Evolutionary conservation across 35 echinoderm and acorn worm species (phyloP).

Genomic region (Amphiura filiformis): DNA sequence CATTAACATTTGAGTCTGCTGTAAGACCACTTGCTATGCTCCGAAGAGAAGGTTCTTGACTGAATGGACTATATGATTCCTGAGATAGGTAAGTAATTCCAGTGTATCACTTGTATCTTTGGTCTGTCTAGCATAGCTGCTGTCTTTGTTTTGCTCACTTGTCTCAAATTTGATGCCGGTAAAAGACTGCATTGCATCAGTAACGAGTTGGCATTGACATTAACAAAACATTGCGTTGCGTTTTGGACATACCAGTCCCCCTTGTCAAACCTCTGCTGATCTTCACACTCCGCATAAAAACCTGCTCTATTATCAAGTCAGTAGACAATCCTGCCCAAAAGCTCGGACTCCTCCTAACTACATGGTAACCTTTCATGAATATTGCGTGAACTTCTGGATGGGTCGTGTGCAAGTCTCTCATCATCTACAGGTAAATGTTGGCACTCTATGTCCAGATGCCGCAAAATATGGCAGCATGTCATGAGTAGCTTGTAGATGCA

Average conservation of each 20-base stretch:
- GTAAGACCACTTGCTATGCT: constrained; percentile 58
- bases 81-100: constrained; percentile 13
- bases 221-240: not conserved
- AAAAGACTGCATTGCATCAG: constrained; percentile 61
- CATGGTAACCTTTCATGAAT: not conserved
- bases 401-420: not conserved
- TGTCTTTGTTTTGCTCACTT: constrained; percentile 59
- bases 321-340: not conserved
- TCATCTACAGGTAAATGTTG: not conserved
- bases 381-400: not conserved
- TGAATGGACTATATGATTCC: constrained; percentile 46
- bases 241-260: not conserved
- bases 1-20: constrained; percentile 52
- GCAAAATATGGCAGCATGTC: not conserved
- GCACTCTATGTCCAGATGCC: not conserved
- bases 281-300: not conserved
- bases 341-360: not conserved
- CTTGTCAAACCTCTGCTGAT: not conserved
- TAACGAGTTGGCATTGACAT: constrained; percentile 27
- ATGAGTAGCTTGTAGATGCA: constrained; percentile 29
- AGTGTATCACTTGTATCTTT: constrained; percentile 24
- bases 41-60: constrained; percentile 18
- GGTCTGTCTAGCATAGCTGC: constrained; percentile 2
- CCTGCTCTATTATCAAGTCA: not conserved
- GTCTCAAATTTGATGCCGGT: constrained; percentile 15